Conservation (phyloP, 2,113 vertebrate species). For the Calypte anna region DNA sequence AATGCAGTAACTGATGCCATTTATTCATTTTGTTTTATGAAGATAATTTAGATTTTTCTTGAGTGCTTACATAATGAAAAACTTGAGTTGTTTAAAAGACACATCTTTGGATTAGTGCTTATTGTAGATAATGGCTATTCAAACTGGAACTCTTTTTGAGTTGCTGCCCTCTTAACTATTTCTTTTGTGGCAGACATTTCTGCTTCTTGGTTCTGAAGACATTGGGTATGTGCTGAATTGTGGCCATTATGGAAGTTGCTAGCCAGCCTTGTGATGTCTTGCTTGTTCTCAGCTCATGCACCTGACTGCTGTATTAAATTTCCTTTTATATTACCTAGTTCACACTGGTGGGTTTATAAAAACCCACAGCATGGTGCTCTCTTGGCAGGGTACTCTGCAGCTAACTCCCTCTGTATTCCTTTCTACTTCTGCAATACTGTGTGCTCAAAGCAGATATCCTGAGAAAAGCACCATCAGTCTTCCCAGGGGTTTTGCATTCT, state of each 20-base stretch:
- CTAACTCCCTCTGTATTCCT: not conserved
- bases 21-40: not conserved
- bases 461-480: fast-evolving
- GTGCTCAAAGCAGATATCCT: not conserved
- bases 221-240: not conserved
- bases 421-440: not conserved
- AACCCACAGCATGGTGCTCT: not conserved
- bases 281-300: not conserved
- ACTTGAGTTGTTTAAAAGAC: not conserved
- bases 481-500: not conserved
- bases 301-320: not conserved
- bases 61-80: not conserved
- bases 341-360: not conserved
- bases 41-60: not conserved
- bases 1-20: not conserved
- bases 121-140: not conserved
- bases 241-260: not conserved
- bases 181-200: not conserved
- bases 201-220: not conserved
- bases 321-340: not conserved
- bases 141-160: not conserved
- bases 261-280: not conserved
- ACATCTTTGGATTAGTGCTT: not conserved
- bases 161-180: not conserved
- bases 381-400: not conserved